These are phyloP conservation scores for Yponomeuta sedellus DNA, from an alignment of 2,888 invertebrate species.

Conservation along the genomic window DNA sequence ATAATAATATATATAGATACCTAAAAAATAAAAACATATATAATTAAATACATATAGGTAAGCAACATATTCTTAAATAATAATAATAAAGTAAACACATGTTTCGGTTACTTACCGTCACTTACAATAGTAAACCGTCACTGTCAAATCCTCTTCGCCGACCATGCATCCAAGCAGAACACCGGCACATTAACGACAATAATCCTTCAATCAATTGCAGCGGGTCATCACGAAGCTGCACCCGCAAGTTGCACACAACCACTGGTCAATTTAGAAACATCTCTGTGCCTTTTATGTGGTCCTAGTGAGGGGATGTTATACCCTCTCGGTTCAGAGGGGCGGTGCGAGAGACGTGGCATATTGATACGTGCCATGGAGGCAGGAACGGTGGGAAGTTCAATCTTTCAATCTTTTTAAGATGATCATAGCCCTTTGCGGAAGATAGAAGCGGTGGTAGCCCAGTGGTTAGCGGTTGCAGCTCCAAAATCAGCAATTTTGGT, in stretches of 20 bases:
- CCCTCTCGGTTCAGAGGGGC: slow-evolving; percentile 44
- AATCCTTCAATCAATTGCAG: neutral
- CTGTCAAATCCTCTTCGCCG: neutral
- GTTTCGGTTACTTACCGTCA: no score
- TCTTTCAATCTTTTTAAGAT: no score
- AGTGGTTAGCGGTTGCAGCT: no score
- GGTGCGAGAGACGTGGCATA: slow-evolving; percentile 31
- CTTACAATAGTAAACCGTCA: neutral
- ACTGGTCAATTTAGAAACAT: slow-evolving; percentile 50
- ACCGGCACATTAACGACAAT: neutral
- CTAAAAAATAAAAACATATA: no score
- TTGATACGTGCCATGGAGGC: slow-evolving; percentile 18
- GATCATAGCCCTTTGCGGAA: no score
- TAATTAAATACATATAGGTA: no score
- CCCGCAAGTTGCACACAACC: slow-evolving; percentile 18
- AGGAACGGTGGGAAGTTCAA: neutral
- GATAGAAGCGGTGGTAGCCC: no score
- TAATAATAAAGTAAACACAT: no score
- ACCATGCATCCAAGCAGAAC: neutral
- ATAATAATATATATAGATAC: no score
- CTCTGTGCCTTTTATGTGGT: slow-evolving; percentile 51
- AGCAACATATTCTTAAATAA: no score
- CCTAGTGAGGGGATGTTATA: slow-evolving; percentile 46
- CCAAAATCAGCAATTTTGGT: no score
- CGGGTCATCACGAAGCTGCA: neutral